Evolutionary conservation across 1,140 invertebrate species (phyloP).

Genomic region (Carcinoscorpius rotundicauda): DNA sequence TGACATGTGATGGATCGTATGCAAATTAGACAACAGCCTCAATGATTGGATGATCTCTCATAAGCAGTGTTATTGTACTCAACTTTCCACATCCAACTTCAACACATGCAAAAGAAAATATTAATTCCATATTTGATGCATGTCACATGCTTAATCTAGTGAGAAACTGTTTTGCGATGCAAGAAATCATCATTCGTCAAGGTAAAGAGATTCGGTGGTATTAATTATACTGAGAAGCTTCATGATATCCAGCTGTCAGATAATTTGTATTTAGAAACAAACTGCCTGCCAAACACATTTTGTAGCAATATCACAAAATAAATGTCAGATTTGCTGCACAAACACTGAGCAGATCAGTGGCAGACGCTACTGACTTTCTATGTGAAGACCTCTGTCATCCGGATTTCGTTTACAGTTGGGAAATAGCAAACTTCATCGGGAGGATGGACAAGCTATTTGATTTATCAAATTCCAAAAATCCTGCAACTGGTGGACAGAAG

Average conservation of each 20-base stretch:
- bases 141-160: too few relatives aligned
- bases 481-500: neutral
- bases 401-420: neutral
- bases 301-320: conserved; percentile 3
- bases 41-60: neutral
- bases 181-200: too few relatives aligned
- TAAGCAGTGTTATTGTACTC: too few relatives aligned
- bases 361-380: neutral
- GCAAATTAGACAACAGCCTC: neutral
- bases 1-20: conserved; percentile 2
- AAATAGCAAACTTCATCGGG: neutral
- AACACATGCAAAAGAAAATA: too few relatives aligned
- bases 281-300: neutral
- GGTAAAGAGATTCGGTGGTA: too few relatives aligned
- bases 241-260: too few relatives aligned
- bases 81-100: too few relatives aligned
- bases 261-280: neutral
- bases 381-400: neutral
- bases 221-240: too few relatives aligned
- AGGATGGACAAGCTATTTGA: conserved; percentile 1
- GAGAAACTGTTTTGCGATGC: too few relatives aligned
- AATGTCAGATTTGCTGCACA: conserved; percentile 5
- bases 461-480: conserved; percentile 4
- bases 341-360: conserved; percentile 5
- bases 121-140: too few relatives aligned